Evolutionary conservation across 2,888 invertebrate species (phyloP), one percentile per base, ranked within the genome.

Genomic region (Microctonus aethiopoides): DNA sequence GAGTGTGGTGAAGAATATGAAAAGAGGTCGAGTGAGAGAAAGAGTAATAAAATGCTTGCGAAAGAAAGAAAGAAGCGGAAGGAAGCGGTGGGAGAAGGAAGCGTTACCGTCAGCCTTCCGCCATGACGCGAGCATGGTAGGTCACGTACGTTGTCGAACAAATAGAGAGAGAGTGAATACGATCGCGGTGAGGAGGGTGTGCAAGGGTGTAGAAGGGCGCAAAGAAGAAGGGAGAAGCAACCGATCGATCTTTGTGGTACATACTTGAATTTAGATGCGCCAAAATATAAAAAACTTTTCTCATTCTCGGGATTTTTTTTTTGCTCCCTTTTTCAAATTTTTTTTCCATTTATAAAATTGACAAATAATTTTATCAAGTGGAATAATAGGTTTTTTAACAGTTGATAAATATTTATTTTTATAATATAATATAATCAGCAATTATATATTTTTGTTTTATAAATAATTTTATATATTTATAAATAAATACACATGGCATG

Each of bases 51-150:
- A 64, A 29, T 29, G 32, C 26, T 56, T 22, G 24, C 7, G 22
- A 54, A 51, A 51, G 60, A 56, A 34, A 60, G 57, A 66, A 39
- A 51, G 63, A 59, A 67, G 36, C 41, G 52, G 68, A 63, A 52
- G 36, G 41, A 52, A 36, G 59, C 32, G 65, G 59, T 56, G 63
- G 66, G 67, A 73, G 71, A 68, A 75, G 68, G 68, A 68, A 74
- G 71, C 68, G 70, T 66, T 70, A 51, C 63, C 54, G 69, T 41
- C 60, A 54, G 34, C 67, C 70, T 72, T 74, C 72, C 74, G 74
- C 76, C 76, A 76, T 76, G 69, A 60, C 72, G 64, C 57, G 68
- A 70, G 54, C 72, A 66, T 75, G 74, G 72, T 74, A 74, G 73
- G 75, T 75, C 75, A 75, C 75, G 75, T 75, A 74, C 75, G 65